Conservation (phyloP, 2,113 vertebrate species). For the Calypte anna region DNA sequence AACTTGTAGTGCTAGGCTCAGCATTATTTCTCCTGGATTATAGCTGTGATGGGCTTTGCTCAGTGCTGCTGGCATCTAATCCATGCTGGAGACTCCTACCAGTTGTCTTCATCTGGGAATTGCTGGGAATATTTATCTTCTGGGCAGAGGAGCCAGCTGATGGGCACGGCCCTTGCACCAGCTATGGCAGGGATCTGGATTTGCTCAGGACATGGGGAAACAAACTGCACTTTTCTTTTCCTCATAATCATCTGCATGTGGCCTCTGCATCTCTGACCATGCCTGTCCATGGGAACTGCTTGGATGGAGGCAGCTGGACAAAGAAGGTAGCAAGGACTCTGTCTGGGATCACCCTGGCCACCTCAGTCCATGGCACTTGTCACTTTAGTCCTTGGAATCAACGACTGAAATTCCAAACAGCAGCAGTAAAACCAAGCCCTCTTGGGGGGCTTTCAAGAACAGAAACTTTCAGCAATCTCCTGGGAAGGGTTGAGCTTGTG, state of each 20-base stretch:
- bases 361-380: neutral
- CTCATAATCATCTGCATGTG: neutral
- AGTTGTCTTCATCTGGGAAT: neutral
- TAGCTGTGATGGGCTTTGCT: neutral
- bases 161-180: neutral
- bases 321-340: neutral
- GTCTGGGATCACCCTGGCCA: neutral
- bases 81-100: neutral
- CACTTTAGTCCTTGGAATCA: fast-evolving
- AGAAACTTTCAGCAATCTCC: slow-evolving; percentile 42
- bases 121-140: neutral
- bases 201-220: neutral
- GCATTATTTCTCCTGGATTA: neutral
- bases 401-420: neutral
- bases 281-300: neutral
- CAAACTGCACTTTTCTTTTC: neutral
- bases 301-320: neutral
- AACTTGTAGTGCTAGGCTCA: neutral
- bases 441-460: slow-evolving; percentile 32
- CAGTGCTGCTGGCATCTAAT: neutral
- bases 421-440: slow-evolving; percentile 25
- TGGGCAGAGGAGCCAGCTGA: neutral
- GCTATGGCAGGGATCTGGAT: neutral
- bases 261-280: neutral
- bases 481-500: neutral